Evolutionary conservation across 2,888 invertebrate species (phyloP).

Genomic region (Furcula furcula): DNA sequence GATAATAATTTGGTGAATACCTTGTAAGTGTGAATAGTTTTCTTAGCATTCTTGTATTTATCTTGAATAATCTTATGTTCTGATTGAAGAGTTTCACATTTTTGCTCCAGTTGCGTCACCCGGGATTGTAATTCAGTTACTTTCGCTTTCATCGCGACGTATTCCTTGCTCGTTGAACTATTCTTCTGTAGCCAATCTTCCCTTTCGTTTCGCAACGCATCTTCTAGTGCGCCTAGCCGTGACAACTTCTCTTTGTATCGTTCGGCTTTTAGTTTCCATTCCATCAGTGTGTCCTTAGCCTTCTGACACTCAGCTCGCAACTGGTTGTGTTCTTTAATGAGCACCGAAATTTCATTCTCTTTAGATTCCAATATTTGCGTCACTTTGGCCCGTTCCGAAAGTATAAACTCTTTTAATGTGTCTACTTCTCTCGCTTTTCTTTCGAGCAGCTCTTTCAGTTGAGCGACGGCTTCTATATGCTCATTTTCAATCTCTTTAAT

Average conservation of each 20-base stretch:
- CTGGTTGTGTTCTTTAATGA: constrained; percentile 69
- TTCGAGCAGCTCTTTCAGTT: constrained; percentile 72
- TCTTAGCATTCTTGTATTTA: constrained; percentile 84
- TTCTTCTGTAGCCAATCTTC: constrained; percentile 59
- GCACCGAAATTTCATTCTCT: constrained; percentile 72
- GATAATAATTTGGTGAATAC: too few relatives aligned
- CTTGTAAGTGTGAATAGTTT: constrained; percentile 84
- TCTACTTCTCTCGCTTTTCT: constrained; percentile 80
- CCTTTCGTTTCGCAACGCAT: constrained; percentile 60
- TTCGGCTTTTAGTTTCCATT: constrained; percentile 63
- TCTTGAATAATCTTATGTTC: constrained; percentile 77
- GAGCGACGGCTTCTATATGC: constrained; percentile 64
- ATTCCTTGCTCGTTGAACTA: constrained; percentile 51
- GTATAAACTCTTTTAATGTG: constrained; percentile 72
- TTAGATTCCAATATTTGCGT: constrained; percentile 75
- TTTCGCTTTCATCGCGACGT: constrained; percentile 63
- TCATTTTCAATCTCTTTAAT: constrained; percentile 77
- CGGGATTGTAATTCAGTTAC: constrained; percentile 66
- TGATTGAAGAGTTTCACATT: constrained; percentile 50
- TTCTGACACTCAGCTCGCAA: constrained; percentile 60
- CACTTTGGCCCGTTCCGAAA: constrained; percentile 73
- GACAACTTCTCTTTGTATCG: constrained; percentile 62
- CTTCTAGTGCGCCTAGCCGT: constrained; percentile 59
- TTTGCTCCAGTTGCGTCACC: constrained; percentile 65
- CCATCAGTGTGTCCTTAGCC: constrained; percentile 51